Conservation (phyloP, 2,113 vertebrate genomes). For the Corvus moneduloides region DNA sequence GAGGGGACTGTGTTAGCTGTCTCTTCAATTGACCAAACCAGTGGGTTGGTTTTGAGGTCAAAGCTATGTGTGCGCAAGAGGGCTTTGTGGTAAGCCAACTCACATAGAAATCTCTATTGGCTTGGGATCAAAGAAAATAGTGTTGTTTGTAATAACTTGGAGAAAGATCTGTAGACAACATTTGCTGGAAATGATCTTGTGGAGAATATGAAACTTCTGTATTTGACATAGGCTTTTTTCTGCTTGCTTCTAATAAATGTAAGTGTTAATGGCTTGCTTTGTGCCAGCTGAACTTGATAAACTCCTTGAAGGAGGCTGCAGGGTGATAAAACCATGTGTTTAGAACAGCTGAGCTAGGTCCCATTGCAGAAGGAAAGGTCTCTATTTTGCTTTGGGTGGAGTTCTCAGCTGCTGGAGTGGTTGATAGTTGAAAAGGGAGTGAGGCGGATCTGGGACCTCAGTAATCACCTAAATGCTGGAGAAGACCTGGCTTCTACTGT, state of each 20-base stretch:
- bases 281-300: not conserved
- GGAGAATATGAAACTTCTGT: not conserved
- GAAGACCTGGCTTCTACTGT: not conserved
- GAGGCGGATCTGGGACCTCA: not conserved
- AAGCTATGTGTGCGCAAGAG: not conserved
- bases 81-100: not conserved
- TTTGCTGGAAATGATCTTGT: not conserved
- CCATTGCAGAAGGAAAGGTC: not conserved
- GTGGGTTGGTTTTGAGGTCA: constrained; percentile 6
- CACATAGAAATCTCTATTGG: not conserved
- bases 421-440: not conserved
- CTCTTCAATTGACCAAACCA: not conserved
- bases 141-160: not conserved
- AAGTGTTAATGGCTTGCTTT: not conserved
- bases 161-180: not conserved
- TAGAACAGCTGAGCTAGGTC: not conserved
- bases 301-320: not conserved
- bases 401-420: not conserved
- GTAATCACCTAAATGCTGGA: not conserved
- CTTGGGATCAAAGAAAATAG: not conserved
- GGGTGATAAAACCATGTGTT: not conserved
- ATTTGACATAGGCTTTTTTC: not conserved
- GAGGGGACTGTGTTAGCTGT: not conserved
- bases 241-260: not conserved
- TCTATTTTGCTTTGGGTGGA: not conserved